Percentiles rank a stretch among this genome's conserved stretches.
Evolutionary conservation across 2,113 vertebrate species (phyloP).

Genomic region (Poeciliopsis prolifica): DNA sequence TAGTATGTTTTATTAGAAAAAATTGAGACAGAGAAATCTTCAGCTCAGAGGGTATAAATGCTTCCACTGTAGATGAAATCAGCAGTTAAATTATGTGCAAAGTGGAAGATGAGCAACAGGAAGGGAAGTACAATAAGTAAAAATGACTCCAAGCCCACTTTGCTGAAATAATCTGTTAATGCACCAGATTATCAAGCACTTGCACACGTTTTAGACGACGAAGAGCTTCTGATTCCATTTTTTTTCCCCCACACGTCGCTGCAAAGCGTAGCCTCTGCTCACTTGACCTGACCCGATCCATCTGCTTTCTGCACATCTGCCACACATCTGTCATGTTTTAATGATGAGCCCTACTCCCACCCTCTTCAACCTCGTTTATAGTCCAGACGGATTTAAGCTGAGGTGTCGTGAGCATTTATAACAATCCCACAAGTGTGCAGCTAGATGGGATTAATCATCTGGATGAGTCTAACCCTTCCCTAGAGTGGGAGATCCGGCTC

Average conservation of each 20-base stretch:
- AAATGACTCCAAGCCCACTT: constrained; percentile 3
- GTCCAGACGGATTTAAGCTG: constrained; percentile 21
- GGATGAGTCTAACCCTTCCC: constrained; percentile 7
- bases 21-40: too few relatives aligned
- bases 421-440: constrained; percentile 1
- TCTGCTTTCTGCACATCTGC: constrained; percentile 49
- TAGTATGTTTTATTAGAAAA: too few relatives aligned
- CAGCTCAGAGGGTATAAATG: too few relatives aligned
- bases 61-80: too few relatives aligned
- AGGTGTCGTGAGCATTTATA: constrained; percentile 16
- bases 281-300: constrained; percentile 32
- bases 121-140: not conserved
- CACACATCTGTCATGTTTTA: constrained; percentile 48
- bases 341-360: not conserved
- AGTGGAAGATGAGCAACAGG: constrained; percentile 6
- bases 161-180: constrained; percentile 13
- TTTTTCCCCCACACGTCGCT: not conserved
- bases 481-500: not conserved
- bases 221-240: constrained; percentile 28
- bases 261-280: not conserved
- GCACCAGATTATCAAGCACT: constrained; percentile 21
- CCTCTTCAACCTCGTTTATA: constrained; percentile 1
- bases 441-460: constrained; percentile 13
- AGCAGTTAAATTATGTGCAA: not conserved
- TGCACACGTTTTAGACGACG: constrained; percentile 17